phyloP scores from a whole-genome alignment of 2,888 invertebrate species.

The Lathronympha strigana region DNA sequence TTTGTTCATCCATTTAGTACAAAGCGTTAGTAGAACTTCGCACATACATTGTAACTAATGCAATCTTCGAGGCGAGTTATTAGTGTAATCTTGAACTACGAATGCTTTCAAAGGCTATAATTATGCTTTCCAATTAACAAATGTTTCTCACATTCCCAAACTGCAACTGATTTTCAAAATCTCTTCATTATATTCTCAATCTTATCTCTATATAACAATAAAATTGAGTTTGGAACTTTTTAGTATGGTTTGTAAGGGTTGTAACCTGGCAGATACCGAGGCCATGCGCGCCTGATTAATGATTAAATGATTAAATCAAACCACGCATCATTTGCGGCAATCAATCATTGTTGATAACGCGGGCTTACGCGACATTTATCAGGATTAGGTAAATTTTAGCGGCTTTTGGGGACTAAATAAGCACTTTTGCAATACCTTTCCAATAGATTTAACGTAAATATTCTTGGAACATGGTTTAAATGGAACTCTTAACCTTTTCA shows the following conservation, averaged over 20 bases:
- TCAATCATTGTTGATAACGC: slow-evolving; percentile 35
- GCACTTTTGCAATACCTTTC: background rate
- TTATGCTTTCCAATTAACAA: background rate
- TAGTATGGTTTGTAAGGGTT: background rate
- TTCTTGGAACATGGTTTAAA: too few species aligned
- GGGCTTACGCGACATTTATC: slow-evolving; percentile 27
- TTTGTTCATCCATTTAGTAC: too few species aligned
- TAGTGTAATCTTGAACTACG: too few species aligned
- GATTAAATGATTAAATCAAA: slow-evolving; percentile 38
- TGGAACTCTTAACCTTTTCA: too few species aligned
- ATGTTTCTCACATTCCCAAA: slow-evolving; percentile 3
- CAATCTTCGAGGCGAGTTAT: too few species aligned
- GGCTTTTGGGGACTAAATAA: background rate
- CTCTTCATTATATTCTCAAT: background rate
- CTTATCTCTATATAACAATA: background rate
- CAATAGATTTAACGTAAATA: background rate
- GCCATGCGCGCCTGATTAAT: slow-evolving; percentile 30
- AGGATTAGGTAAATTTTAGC: slow-evolving; percentile 15
- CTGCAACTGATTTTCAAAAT: background rate
- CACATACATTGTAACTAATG: too few species aligned
- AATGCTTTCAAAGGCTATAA: background rate
- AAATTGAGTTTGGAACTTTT: background rate
- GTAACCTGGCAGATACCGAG: background rate
- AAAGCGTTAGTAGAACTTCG: too few species aligned
- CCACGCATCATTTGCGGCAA: slow-evolving; percentile 34